Evolutionary conservation across 2,797 vertebrate species (phyloP).

Genomic region (Synaphobranchus kaupii): DNA sequence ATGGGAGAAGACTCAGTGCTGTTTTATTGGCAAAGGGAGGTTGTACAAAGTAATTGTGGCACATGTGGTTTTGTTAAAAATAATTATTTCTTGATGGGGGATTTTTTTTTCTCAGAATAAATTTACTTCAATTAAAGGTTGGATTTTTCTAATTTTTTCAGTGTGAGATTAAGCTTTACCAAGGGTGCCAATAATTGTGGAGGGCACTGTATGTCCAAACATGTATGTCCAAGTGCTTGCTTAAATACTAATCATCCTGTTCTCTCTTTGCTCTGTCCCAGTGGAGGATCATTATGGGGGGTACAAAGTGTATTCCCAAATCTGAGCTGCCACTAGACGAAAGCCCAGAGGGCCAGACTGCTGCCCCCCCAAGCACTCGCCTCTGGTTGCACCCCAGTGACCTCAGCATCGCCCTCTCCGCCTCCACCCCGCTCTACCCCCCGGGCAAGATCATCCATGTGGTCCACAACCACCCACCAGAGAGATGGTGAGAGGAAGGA

Average conservation of each 20-base stretch:
- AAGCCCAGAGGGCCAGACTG: conserved; percentile 77
- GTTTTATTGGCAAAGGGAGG: no score
- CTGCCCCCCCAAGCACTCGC: conserved; percentile 81
- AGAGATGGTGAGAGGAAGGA: conserved; percentile 83
- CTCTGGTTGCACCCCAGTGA: conserved; percentile 96
- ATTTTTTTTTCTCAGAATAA: no score
- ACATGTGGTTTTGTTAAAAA: no score
- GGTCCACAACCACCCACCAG: conserved; percentile 94
- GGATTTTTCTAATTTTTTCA: no score
- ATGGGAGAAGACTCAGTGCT: no score
- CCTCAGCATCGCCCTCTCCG: conserved; percentile 94
- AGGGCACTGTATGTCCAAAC: no score
- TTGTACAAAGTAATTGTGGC: no score
- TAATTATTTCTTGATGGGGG: no score
- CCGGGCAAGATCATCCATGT: conserved; percentile 96
- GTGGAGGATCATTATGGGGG: conserved; percentile 98
- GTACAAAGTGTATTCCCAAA: conserved; percentile 97
- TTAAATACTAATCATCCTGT: not conserved
- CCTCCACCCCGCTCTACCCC: conserved; percentile 93
- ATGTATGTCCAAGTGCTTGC: no score
- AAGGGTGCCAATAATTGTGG: no score
- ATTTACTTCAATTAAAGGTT: no score
- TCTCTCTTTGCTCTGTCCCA: conserved; percentile 55
- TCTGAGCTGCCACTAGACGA: conserved; percentile 90
- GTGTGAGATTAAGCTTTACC: no score